Percentiles rank a stretch among this genome's conserved stretches.
These are phyloP conservation scores for Calameuta pallipes DNA, from an alignment of 2,888 invertebrate species.

Conservation along the genomic window DNA sequence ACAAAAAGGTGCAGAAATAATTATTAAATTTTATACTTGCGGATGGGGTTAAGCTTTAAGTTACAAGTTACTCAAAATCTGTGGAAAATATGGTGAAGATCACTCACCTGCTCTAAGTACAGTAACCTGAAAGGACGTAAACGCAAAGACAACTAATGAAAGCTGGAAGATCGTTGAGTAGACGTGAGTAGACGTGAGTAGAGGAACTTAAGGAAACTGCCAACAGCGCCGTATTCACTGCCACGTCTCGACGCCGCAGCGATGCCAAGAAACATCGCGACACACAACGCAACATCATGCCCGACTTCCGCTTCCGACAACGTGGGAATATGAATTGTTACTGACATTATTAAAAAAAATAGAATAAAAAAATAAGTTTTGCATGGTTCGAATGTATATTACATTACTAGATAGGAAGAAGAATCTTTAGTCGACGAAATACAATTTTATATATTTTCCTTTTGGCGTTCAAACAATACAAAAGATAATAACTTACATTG, in stretches of 20 bases:
- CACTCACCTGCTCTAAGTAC: constrained; percentile 23
- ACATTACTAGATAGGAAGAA: background rate
- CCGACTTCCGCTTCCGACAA: constrained; percentile 38
- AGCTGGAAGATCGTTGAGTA: constrained; percentile 17
- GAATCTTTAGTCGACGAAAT: background rate
- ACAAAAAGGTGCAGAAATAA: background rate
- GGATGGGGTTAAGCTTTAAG: background rate
- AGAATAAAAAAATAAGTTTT: background rate
- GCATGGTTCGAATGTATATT: background rate
- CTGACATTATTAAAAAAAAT: background rate
- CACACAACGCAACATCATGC: constrained; percentile 34
- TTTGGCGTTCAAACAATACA: background rate
- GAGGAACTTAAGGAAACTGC: constrained; percentile 31
- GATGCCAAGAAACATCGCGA: constrained; percentile 12
- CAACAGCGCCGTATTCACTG: constrained; percentile 51
- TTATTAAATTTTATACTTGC: background rate
- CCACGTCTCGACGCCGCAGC: constrained; percentile 50
- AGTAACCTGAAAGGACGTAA: constrained; percentile 25
- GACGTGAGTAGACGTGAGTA: constrained; percentile 9
- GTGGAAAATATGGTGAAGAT: background rate
- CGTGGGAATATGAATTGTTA: background rate
- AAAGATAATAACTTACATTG: background rate
- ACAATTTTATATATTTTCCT: background rate
- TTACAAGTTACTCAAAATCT: background rate
- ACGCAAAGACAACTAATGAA: constrained; percentile 21